These are phyloP conservation scores for Troides oblongomaculatus DNA, from an alignment of 2,888 invertebrate species.

Conservation along the genomic window DNA sequence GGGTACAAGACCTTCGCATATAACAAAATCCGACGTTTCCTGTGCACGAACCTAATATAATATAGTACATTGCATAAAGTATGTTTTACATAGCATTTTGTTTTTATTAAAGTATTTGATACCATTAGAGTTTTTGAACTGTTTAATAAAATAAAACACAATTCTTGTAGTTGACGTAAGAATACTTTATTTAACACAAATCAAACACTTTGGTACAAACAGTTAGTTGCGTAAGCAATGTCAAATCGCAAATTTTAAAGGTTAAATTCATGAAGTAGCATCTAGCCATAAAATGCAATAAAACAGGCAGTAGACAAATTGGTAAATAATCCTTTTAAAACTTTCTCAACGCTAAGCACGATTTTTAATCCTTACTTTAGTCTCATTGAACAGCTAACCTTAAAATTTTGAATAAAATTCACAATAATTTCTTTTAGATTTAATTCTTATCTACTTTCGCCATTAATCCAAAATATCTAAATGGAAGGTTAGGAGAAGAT, in stretches of 20 bases:
- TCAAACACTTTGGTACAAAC: slow-evolving; percentile 81
- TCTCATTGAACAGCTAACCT: slow-evolving; percentile 43
- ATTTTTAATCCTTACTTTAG: slow-evolving; percentile 33
- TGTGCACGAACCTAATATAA: no score
- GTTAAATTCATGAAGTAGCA: slow-evolving; percentile 53
- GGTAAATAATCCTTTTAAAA: slow-evolving; percentile 38
- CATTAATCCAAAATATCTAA: slow-evolving; percentile 64
- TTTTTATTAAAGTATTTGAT: no score
- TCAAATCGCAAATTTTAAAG: slow-evolving; percentile 54
- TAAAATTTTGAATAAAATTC: slow-evolving; percentile 53
- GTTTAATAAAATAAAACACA: slow-evolving; percentile 54
- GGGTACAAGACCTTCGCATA: no score
- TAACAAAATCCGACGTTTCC: no score
- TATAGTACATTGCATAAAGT: no score
- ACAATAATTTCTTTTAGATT: slow-evolving; percentile 47
- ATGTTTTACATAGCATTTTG: no score
- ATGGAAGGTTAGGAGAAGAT: slow-evolving; percentile 75
- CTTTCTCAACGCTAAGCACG: slow-evolving; percentile 31
- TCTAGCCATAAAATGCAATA: slow-evolving; percentile 59
- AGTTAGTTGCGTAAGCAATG: slow-evolving; percentile 70
- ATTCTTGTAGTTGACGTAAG: slow-evolving; percentile 67
- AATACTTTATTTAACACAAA: slow-evolving; percentile 80
- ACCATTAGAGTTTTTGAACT: neutral
- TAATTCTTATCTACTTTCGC: slow-evolving; percentile 55
- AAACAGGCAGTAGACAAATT: slow-evolving; percentile 16